Evolutionary conservation across 2,888 invertebrate species (phyloP).

Genomic region (Eulithis testata): DNA sequence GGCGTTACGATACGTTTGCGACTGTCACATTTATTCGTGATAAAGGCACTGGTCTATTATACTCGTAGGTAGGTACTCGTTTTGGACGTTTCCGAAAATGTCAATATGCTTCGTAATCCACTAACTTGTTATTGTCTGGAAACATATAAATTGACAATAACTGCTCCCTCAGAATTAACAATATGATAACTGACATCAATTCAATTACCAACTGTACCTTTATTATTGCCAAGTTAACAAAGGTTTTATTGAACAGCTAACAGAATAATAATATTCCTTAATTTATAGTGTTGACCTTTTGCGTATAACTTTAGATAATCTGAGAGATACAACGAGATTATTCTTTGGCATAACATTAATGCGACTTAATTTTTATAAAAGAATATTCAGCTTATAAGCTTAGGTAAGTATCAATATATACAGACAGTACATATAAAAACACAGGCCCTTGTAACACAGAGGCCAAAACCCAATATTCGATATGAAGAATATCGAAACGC

Average conservation of each 20-base stretch:
- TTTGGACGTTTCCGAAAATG: too few species aligned
- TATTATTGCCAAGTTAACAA: constrained; percentile 44
- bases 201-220: constrained; percentile 48
- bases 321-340: neutral
- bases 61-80: too few species aligned
- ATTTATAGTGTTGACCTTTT: constrained; percentile 31
- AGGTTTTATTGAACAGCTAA: constrained; percentile 43
- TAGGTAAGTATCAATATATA: too few species aligned
- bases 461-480: constrained; percentile 23
- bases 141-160: constrained; percentile 26
- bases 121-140: neutral
- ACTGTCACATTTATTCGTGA: too few species aligned
- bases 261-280: constrained; percentile 41
- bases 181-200: constrained; percentile 45
- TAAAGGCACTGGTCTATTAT: too few species aligned
- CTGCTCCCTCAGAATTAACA: constrained; percentile 19
- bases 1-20: too few species aligned
- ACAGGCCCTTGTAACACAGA: too few species aligned
- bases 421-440: too few species aligned
- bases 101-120: too few species aligned
- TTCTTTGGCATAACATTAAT: too few species aligned
- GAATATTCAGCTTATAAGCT: too few species aligned
- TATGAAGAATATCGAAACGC: constrained; percentile 32
- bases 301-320: constrained; percentile 11
- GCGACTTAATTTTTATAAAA: too few species aligned